Evolutionary conservation across 2,888 invertebrate species (phyloP).

Genomic region (Tetragnatha montana): DNA sequence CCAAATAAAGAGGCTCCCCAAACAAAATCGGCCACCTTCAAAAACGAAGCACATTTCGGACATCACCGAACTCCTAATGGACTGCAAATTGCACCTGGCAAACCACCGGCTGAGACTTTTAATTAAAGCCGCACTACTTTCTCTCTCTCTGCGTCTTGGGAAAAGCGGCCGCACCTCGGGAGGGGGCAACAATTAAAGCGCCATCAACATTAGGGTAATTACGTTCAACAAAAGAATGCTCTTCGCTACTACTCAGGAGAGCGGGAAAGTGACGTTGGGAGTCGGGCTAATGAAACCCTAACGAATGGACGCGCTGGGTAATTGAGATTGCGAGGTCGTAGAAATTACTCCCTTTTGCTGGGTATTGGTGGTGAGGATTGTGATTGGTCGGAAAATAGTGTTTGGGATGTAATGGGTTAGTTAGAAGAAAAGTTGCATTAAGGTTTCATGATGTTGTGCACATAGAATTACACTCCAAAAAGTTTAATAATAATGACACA

Average conservation of each 20-base stretch:
- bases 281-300: not conserved
- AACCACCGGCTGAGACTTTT: slow-evolving; percentile 15
- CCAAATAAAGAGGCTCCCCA: too few relatives aligned
- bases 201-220: slow-evolving; percentile 53
- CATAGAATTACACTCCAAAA: too few relatives aligned
- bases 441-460: too few relatives aligned
- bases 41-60: not conserved
- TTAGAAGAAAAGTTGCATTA: too few relatives aligned
- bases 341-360: too few relatives aligned
- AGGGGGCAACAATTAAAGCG: slow-evolving; percentile 48
- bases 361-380: too few relatives aligned
- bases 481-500: too few relatives aligned
- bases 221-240: not conserved
- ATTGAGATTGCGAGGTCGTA: not conserved
- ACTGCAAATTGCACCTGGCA: slow-evolving; percentile 25
- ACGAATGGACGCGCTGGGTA: not conserved
- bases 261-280: not conserved
- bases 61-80: slow-evolving; percentile 18
- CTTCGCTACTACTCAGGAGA: not conserved
- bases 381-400: too few relatives aligned
- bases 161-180: not conserved
- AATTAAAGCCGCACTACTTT: slow-evolving; percentile 19
- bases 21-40: too few relatives aligned
- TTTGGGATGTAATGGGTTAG: too few relatives aligned
- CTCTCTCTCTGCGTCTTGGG: not conserved